Conservation (phyloP, 2,888 invertebrate species). For the Andrena haemorrhoa region DNA sequence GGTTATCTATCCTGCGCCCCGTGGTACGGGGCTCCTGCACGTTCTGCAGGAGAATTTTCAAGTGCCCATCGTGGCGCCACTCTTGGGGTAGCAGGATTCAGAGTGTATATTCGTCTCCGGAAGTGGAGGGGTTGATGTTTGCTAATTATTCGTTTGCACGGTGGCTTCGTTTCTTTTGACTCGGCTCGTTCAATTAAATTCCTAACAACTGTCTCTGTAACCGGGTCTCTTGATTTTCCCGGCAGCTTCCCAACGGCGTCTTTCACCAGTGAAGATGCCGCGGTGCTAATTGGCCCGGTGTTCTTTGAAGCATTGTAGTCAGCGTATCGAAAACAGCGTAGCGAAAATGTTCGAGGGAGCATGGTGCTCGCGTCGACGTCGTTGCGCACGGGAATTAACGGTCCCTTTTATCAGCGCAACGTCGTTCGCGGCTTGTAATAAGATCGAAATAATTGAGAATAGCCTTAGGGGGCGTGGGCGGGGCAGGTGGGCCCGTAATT, state of each 20-base stretch:
- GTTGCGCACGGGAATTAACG: background rate
- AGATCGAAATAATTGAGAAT: slow-evolving; percentile 30
- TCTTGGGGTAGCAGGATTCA: background rate
- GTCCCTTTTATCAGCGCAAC: background rate
- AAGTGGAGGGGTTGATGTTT: too few relatives aligned
- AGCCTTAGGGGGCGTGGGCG: background rate
- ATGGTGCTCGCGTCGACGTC: background rate
- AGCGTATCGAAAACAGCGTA: background rate
- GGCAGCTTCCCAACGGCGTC: background rate
- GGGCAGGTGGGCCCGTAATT: slow-evolving; percentile 53
- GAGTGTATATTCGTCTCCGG: background rate
- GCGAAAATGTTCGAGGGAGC: background rate
- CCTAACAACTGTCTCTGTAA: background rate
- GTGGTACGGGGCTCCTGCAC: too few relatives aligned
- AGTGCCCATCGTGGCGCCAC: background rate
- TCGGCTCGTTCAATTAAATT: too few relatives aligned
- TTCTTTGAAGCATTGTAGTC: background rate
- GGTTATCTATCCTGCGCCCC: too few relatives aligned
- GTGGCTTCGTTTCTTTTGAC: background rate
- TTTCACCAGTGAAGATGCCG: too few relatives aligned
- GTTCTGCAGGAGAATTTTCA: too few relatives aligned
- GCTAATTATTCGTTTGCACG: too few relatives aligned
- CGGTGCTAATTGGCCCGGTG: background rate
- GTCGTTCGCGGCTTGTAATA: slow-evolving; percentile 12
- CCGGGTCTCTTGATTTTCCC: background rate